These are phyloP conservation scores for Polymixis lichenea DNA, from an alignment of 2,888 invertebrate genomes.

Conservation along the genomic window DNA sequence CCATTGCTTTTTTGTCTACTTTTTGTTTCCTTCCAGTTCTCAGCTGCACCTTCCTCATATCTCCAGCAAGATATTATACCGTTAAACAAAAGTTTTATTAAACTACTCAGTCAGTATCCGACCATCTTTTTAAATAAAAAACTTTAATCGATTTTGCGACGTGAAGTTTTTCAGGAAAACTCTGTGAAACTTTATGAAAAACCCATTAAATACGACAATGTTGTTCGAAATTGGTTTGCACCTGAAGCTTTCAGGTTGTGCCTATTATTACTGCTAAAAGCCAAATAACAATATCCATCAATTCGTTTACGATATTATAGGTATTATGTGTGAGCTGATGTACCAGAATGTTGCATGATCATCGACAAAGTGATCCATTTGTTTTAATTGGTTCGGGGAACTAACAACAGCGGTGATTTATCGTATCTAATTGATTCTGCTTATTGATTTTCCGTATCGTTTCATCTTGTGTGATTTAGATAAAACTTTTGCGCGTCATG, in stretches of 20 bases:
- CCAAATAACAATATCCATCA: slow-evolving; percentile 13
- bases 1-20: not conserved
- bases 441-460: slow-evolving; percentile 23
- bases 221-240: slow-evolving; percentile 52
- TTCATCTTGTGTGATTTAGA: slow-evolving; percentile 25
- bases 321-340: not conserved
- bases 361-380: slow-evolving; percentile 29
- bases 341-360: slow-evolving; percentile 17
- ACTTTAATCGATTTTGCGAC: slow-evolving; percentile 36
- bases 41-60: not conserved
- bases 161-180: slow-evolving; percentile 20
- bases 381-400: slow-evolving; percentile 39
- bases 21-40: not conserved
- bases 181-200: slow-evolving; percentile 40
- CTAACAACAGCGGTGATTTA: slow-evolving; percentile 15
- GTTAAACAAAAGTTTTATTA: slow-evolving; percentile 32
- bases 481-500: slow-evolving; percentile 12
- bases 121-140: slow-evolving; percentile 37
- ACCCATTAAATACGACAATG: slow-evolving; percentile 56
- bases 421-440: slow-evolving; percentile 32
- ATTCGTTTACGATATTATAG: slow-evolving; percentile 25
- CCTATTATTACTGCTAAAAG: slow-evolving; percentile 50
- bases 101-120: not conserved
- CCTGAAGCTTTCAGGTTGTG: slow-evolving; percentile 45
- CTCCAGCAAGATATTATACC: not conserved